These are phyloP conservation scores for Campylomormyrus numenius DNA, from an alignment of 2,113 vertebrate genomes.

Conservation along the genomic window DNA sequence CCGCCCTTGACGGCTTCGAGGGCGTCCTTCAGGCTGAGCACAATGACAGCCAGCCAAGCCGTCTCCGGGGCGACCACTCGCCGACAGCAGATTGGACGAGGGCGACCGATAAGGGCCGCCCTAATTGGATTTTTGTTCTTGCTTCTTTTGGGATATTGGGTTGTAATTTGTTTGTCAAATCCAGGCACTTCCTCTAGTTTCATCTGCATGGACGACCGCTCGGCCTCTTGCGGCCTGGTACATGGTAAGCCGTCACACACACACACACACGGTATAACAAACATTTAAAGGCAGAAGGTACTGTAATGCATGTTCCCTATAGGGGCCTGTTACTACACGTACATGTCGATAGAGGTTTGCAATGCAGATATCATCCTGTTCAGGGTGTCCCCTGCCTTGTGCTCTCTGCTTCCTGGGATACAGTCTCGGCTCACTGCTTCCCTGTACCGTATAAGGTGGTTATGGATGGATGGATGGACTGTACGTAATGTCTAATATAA, in stretches of 20 bases:
- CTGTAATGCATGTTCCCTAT: background rate
- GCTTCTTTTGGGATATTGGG: background rate
- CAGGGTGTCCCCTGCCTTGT: background rate
- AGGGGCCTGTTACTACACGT: background rate
- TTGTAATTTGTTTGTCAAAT: background rate
- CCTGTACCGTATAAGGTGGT: background rate
- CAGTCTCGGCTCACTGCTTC: background rate
- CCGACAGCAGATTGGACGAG: background rate
- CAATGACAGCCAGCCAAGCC: background rate
- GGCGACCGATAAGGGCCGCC: background rate
- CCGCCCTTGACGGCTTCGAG: background rate
- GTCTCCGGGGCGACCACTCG: background rate
- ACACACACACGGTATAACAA: background rate
- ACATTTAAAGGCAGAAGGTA: background rate
- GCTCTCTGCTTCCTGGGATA: background rate
- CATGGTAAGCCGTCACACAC: background rate
- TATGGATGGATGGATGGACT: background rate
- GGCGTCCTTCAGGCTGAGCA: background rate
- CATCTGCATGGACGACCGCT: background rate
- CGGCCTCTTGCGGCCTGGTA: background rate
- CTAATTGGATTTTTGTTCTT: background rate
- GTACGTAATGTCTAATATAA: background rate
- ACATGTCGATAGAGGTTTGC: background rate
- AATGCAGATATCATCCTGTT: background rate
- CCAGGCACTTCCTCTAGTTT: background rate